Percentiles rank a stretch among this genome's conserved stretches.
These are phyloP conservation scores for Monopterus albus DNA, from an alignment of 2,113 vertebrate genomes.

Conservation along the genomic window DNA sequence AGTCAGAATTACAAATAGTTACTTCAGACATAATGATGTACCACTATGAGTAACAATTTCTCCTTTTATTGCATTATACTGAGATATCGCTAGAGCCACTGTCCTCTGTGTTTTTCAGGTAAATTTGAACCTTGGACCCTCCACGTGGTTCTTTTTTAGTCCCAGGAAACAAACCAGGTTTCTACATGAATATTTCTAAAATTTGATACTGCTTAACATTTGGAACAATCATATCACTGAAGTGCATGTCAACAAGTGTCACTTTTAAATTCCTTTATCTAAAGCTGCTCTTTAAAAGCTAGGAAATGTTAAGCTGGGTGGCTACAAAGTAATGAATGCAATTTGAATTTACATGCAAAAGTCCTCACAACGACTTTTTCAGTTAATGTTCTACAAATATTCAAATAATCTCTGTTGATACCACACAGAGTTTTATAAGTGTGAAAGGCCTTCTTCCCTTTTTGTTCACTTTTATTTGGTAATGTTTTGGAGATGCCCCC, in stretches of 20 bases:
- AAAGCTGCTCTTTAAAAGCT: constrained; percentile 1
- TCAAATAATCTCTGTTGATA: constrained; percentile 1
- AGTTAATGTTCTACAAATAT: constrained; percentile 28
- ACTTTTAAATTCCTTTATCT: too few relatives aligned
- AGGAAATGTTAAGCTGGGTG: neutral
- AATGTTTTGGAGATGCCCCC: constrained; percentile 58
- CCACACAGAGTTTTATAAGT: neutral
- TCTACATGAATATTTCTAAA: too few relatives aligned
- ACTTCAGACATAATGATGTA: too few relatives aligned
- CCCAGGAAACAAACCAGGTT: too few relatives aligned
- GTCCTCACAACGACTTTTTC: neutral
- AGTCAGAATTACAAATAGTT: too few relatives aligned
- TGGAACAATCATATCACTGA: neutral
- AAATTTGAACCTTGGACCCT: too few relatives aligned
- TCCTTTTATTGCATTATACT: too few relatives aligned
- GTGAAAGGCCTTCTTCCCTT: constrained; percentile 23
- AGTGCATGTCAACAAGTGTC: neutral
- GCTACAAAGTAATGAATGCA: neutral
- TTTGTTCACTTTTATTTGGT: constrained; percentile 39
- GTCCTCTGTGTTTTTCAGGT: too few relatives aligned
- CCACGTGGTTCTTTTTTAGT: too few relatives aligned
- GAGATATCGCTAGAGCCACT: too few relatives aligned
- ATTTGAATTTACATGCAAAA: constrained; percentile 5
- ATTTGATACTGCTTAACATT: too few relatives aligned
- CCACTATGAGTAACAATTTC: too few relatives aligned